Percentiles rank a stretch among this genome's conserved stretches.
These are phyloP conservation scores for Nebria brevicollis DNA, from an alignment of 2,888 invertebrate genomes.

Conservation along the genomic window DNA sequence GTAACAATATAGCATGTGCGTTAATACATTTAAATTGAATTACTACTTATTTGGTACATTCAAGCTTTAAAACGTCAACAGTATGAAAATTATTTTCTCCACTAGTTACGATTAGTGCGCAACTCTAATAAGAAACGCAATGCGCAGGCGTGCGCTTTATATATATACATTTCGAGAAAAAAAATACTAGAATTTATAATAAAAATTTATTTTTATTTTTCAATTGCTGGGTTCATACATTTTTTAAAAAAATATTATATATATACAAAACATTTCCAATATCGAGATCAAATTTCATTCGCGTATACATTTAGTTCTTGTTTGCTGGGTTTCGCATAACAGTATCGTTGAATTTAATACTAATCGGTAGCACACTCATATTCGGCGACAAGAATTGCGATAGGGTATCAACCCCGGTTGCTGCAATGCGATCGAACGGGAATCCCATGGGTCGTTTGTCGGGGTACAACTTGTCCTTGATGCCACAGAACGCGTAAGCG, in stretches of 20 bases:
- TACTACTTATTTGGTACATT: no score
- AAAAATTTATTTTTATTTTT: not conserved
- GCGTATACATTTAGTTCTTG: not conserved
- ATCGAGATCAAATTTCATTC: conserved; percentile 7
- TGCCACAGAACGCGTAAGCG: conserved; percentile 82
- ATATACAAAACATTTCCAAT: conserved; percentile 1
- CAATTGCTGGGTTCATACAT: not conserved
- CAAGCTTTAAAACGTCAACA: no score
- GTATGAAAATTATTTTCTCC: no score
- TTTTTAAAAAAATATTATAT: not conserved
- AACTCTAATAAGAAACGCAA: no score
- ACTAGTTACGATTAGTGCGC: no score
- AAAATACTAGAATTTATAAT: not conserved
- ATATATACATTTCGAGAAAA: no score
- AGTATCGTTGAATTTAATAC: conserved; percentile 70
- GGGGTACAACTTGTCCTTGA: conserved; percentile 80
- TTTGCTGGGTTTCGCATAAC: conserved; percentile 53
- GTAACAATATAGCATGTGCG: no score
- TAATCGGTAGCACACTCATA: conserved; percentile 74
- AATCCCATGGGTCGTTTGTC: conserved; percentile 86
- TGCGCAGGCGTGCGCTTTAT: no score
- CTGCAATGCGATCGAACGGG: conserved; percentile 77
- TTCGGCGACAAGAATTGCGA: conserved; percentile 77
- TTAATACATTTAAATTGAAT: no score
- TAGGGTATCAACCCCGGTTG: conserved; percentile 68